A percentile compares a stretch with the other conserved stretches of the same genome.
These are phyloP conservation scores for Clamator glandarius DNA, from an alignment of 2,797 vertebrate species.

Conservation along the genomic window DNA sequence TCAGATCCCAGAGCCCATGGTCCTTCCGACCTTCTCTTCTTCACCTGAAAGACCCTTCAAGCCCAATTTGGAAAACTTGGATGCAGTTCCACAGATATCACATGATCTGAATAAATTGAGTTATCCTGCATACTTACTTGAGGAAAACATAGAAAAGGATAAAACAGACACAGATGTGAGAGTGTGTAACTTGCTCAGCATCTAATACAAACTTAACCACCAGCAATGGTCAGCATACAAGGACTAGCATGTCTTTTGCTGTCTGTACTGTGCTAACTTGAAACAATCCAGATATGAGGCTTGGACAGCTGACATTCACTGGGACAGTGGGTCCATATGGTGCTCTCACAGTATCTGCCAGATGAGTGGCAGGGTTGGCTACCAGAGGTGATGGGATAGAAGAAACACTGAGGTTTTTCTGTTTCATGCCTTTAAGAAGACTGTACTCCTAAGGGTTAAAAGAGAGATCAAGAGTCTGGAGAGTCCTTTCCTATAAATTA, in stretches of 20 bases:
- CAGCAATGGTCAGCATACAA: neutral
- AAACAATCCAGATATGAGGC: neutral
- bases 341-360: neutral
- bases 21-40: neutral
- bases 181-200: neutral
- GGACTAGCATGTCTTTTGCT: neutral
- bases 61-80: accelerated
- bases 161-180: neutral
- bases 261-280: neutral
- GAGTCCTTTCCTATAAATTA: neutral
- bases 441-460: neutral
- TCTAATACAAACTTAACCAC: neutral
- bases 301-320: neutral
- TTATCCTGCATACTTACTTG: neutral
- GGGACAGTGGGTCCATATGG: neutral
- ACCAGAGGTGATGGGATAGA: neutral
- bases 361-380: neutral
- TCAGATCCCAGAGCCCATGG: neutral
- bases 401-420: neutral
- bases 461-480: neutral
- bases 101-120: neutral
- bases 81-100: neutral
- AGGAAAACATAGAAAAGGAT: neutral
- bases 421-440: neutral
- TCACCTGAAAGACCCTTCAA: neutral